Percentiles rank a stretch among this genome's conserved stretches.
Conservation (phyloP, 2,888 invertebrate genomes). For the Pteria penguin region DNA sequence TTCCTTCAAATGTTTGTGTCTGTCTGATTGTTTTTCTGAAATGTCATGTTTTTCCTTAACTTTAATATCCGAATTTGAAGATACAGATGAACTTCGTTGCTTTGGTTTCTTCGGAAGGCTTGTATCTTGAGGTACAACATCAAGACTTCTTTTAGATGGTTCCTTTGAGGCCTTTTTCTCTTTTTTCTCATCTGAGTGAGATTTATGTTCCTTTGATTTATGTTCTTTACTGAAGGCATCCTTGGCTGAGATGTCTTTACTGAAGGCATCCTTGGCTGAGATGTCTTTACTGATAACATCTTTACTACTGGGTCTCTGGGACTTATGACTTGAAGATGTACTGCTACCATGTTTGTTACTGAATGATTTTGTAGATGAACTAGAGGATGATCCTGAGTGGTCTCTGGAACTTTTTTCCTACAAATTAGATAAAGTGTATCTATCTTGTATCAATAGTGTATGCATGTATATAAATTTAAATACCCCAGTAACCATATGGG, state of each 20-base stretch:
- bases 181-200: conserved; percentile 17
- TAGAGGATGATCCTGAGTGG: background rate
- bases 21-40: conserved; percentile 17
- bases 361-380: background rate
- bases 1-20: conserved; percentile 41
- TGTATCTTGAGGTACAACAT: conserved; percentile 24
- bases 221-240: background rate
- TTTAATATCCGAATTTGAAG: conserved; percentile 33
- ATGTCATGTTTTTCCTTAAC: conserved; percentile 27
- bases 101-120: conserved; percentile 53
- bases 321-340: background rate
- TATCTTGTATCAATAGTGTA: no score
- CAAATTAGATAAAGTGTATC: background rate
- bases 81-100: conserved; percentile 44
- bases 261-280: background rate
- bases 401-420: background rate
- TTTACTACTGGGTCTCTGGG: background rate
- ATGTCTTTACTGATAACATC: background rate
- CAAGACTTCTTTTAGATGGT: conserved; percentile 34
- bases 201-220: conserved; percentile 31
- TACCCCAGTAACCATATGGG: background rate
- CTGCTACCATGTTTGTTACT: background rate
- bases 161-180: conserved; percentile 44
- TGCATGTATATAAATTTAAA: no score
- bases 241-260: background rate